Base-by-base conservation (phyloP, 2,113 vertebrate genomes). In the Proterorhinus semilunaris region DNA sequence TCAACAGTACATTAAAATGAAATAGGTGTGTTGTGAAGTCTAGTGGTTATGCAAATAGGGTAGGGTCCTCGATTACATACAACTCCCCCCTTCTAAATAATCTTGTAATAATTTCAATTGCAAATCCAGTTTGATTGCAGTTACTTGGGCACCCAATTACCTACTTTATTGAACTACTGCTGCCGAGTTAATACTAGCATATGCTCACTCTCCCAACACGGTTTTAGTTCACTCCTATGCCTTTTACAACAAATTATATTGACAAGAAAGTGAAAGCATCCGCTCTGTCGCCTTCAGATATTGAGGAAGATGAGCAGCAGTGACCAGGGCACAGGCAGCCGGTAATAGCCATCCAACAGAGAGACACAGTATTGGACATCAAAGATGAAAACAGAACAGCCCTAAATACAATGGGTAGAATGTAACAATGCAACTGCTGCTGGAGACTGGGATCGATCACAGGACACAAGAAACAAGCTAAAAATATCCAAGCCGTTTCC, bases 401-500 rank as follows among this genome's bases (percentile, higher is more conserved):
- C 48, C 11, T 79, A 77, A 80, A 68, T 75, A 81, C 73, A 72
- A 72, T 70, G 51, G 65, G 74, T 75, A 42, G 44, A 44, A 44
- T 61, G 69, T 69, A 71, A 84, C 81, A 83, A 75, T 49, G 72
- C 62, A 71, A 42, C 48, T 62, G 75, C 79, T 66, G 15, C 75
- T 68, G 71, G 53, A 74, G 45, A 72, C 70, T 9, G 2, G 70
- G 80, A 90, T 89, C 65, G 64, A 88, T 88, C 51, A 81, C 70
- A 86, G 80, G 84, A 77, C 76, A 74, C 70, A 17, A 36, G 59
- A 58, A 73, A 66, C 12, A 36, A 71, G 62, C 82, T 86, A 80
- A 85, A 87, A 88, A 85, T 85, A 83, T n/a, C 17, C 62, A 74
- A 71, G 76, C 75, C 73, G 75, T 87, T 83, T 80, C 71, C 76